A percentile compares a stretch with the other conserved stretches of the same genome.
Evolutionary conservation across 1,140 invertebrate species (phyloP).

Genomic region (Lepidurus apus): DNA sequence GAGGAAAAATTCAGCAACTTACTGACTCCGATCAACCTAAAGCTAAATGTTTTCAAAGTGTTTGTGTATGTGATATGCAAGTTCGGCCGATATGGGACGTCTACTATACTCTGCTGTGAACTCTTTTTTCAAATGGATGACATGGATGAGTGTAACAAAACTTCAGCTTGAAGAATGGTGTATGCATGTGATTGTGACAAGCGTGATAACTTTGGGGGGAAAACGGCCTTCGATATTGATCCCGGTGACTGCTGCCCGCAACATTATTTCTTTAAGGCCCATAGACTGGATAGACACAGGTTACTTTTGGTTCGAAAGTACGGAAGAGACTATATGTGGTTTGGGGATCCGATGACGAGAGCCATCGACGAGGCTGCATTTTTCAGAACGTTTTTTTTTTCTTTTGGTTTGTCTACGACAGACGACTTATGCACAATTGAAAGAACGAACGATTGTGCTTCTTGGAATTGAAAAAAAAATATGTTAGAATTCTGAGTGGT

Average conservation of each 20-base stretch:
- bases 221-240: conserved; percentile 15
- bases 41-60: not conserved
- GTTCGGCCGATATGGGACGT: not conserved
- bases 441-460: conserved; percentile 12
- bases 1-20: not conserved
- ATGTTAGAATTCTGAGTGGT: conserved; percentile 4
- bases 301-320: not conserved
- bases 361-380: conserved; percentile 12
- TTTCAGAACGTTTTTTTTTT: not conserved
- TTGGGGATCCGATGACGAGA: not conserved
- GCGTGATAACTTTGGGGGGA: not conserved
- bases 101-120: not conserved
- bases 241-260: not conserved
- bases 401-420: not conserved
- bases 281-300: not conserved
- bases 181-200: not conserved
- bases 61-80: conserved; percentile 14
- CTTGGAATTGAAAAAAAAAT: not conserved
- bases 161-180: conserved; percentile 3
- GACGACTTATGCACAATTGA: conserved; percentile 19
- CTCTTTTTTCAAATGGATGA: not conserved
- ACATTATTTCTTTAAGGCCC: not conserved
- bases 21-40: not conserved
- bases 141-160: not conserved
- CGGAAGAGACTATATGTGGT: not conserved